Evolutionary conservation across 2,888 invertebrate species (phyloP), one percentile per base, ranked within the genome.

Genomic region (Brenthis ino): DNA sequence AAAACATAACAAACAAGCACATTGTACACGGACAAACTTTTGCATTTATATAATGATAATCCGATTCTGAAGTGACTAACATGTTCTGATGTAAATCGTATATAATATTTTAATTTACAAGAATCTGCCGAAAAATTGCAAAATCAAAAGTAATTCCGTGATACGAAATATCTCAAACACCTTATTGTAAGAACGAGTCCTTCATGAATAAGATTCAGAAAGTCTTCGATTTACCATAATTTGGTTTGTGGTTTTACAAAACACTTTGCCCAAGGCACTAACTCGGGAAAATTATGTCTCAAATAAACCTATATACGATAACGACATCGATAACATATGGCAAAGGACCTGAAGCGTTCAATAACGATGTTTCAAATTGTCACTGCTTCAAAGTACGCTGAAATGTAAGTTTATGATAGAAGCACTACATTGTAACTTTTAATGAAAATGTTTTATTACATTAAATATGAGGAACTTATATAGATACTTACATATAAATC

Each of bases 241-340:
- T 68, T 58, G n/a, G n/a, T 68, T 68, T 70, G 72, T 28, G 72
- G 72, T 72, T 66, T 56, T 16, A 53, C 60, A 67, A 67, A 65
- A 57, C 65, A 68, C 65, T 28, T 56, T 56, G 65, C 71, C 54
- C 67, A 57, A 72, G 66, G 70, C 66, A 66, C 47, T 68, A 65
- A 70, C 54, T 72, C 57, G 57, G 55, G 65, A 51, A 65, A 69
- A 72, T 60, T 64, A 68, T 67, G 50, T 67, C 61, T 20, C 65
- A 64, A 69, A 16, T 66, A 47, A 61, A 72, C 54, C 64, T 68
- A 61, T 57, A 54, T 54, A 70, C 72, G 72, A 75, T 76, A 77
- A 76, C 71, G 70, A 75, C 73, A 69, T 68, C 65, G 67, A 74
- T 72, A 75, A 73, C 78, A 79, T 75, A 76, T 79, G 78, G 77